Base-by-base conservation (phyloP, 2,888 invertebrate species). In the Perdita meconis region DNA sequence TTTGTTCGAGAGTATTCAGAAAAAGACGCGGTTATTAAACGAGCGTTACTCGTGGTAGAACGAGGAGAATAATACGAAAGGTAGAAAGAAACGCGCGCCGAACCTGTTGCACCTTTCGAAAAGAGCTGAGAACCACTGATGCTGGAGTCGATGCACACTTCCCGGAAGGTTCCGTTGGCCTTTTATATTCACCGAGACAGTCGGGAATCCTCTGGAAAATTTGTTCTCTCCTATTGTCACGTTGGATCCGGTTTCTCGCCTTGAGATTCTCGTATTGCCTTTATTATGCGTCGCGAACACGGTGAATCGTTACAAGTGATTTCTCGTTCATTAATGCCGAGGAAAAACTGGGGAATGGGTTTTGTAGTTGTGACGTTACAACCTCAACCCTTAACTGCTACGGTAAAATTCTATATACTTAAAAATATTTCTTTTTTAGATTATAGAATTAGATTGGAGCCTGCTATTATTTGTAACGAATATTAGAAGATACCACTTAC, bases 51-150 rank as follows among this genome's bases (percentile, higher is more conserved):
- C 8, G 10, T 36, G 24, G 12, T 26, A 38, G 16, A 50, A 16
- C 2, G 36, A 53, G 24, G 38, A 13, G 30, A 50, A 30, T 22
- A n/a, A 24, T 0, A 8, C 38, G 22, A 13, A 60, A 3, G 22
- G 10, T 16, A 10, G 40, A 60, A 40, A 60, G 36, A 51, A 56
- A 24, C 16, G 51, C 10, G 22, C 65, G n/a, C 36, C 5, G 51
- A 68, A 77, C 76, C 76, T 77, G 76, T 77, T 77, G 76, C 76
- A 77, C 63, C 56, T 22, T 51, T 22, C 56, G 47, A 44, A 51
- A 38, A 40, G 26, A 42, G 36, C 13, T 13, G 65, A 69, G 63
- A 57, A 42, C 50, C 51, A 4, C 22, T 13, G 68, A 60, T 42
- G 16, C 16, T 19, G 19, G 30, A 38, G n/a, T 42, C 47, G 50